phyloP scores from a whole-genome alignment of 1,140 invertebrate genomes.

The Himalopsyche phryganea region DNA sequence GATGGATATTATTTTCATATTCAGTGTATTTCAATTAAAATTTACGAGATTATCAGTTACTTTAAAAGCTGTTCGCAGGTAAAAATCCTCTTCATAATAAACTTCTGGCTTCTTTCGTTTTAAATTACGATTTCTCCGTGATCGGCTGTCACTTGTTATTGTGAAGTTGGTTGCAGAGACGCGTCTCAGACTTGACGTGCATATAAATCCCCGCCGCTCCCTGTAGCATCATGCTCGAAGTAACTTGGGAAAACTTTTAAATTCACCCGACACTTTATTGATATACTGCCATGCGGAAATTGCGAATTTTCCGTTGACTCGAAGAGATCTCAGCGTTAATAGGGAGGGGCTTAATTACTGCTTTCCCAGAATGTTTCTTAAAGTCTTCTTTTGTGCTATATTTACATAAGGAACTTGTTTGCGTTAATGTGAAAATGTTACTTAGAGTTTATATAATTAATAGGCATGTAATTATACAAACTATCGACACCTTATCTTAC shows the following conservation, averaged over 20 bases:
- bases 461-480: too few relatives aligned
- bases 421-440: too few relatives aligned
- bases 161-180: constrained; percentile 14
- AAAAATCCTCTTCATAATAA: not conserved
- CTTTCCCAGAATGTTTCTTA: not conserved
- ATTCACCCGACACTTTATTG: constrained; percentile 32
- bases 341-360: not conserved
- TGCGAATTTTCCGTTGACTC: constrained; percentile 11
- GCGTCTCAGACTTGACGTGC: constrained; percentile 19
- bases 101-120: not conserved
- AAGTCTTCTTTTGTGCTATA: not conserved
- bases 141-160: constrained; percentile 15
- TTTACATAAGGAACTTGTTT: too few relatives aligned
- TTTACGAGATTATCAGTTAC: too few relatives aligned
- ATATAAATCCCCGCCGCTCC: constrained; percentile 25
- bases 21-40: too few relatives aligned
- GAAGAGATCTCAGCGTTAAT: constrained; percentile 16
- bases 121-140: constrained; percentile 4
- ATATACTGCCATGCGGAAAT: constrained; percentile 22
- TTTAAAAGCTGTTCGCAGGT: too few relatives aligned
- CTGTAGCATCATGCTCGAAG: constrained; percentile 10
- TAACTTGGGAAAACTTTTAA: constrained; percentile 24
- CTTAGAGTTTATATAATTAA: too few relatives aligned
- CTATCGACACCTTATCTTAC: too few relatives aligned
- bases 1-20: too few relatives aligned